Base-by-base conservation (phyloP, 2,797 vertebrate genomes). In the Phyllotis vaccarum region DNA sequence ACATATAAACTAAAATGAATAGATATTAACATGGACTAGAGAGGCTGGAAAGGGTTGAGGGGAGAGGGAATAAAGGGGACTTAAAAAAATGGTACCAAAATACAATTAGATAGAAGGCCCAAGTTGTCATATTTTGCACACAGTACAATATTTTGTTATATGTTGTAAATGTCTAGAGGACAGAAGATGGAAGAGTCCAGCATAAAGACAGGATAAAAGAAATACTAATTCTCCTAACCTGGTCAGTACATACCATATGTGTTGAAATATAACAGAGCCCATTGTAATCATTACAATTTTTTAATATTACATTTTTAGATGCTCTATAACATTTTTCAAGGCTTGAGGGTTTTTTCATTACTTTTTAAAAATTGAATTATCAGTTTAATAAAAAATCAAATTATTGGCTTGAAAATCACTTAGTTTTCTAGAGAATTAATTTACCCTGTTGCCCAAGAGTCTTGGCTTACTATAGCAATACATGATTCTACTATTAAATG, bases 331-430 rank as follows among this genome's bases (percentile, higher is more conserved):
- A 62, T 90, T 64, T 74, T 87, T 21, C 14, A 79, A 94, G 58
- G 14, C 46, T 17, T 93, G 12, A 60, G 2, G 2, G 90, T 72
- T 80, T 68, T 82, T 85, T 24, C 13, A 58, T 56, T 86, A 5
- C 40, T 64, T 85, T 34, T 10, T 21, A 64, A 83, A 31, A 85
- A 22, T 17, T 8, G 3, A 27, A 89, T 24, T 83, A 91, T 81
- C 90, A 16, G 76, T 92, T 91, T 83, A 0, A 56, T 24, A 88
- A 72, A 49, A 16, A 87, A 81, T 21, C 54, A 7, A 16, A 92
- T 22, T 83, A 89, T 89, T 95, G n/a, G 64, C 89, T 93, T 90
- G 0, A 43, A 90, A 74, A 1, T 74, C 37, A 90, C 52, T 92
- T 90, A 62, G 7, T 37, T 72, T 40, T 83, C 29, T 11, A 79